Evolutionary conservation across 2,113 vertebrate species (phyloP).

Genomic region (Myotis yumanensis): DNA sequence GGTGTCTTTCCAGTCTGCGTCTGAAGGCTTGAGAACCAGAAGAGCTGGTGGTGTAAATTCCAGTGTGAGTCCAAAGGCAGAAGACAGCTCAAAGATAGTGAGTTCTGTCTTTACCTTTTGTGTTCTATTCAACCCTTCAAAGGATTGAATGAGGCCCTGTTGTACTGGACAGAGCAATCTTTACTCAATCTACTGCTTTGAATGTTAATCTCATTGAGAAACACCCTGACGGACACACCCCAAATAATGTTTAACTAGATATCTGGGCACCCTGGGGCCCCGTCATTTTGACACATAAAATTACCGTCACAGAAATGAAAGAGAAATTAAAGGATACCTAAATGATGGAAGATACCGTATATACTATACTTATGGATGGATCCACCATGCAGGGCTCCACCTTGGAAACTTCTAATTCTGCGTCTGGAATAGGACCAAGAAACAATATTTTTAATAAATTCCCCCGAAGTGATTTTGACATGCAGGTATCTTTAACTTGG

Average conservation of each 20-base stretch:
- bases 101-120: neutral
- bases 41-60: neutral
- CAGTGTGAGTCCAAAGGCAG: neutral
- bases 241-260: neutral
- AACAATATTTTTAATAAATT: neutral
- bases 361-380: neutral
- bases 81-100: neutral
- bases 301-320: neutral
- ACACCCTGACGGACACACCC: neutral
- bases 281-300: neutral
- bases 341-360: neutral
- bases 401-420: neutral
- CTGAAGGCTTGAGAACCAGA: neutral
- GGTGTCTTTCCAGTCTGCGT: neutral
- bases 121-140: neutral
- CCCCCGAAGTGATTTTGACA: neutral
- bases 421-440: neutral
- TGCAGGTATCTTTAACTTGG: neutral
- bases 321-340: neutral
- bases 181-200: neutral
- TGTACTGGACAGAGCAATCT: fast-evolving
- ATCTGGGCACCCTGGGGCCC: neutral
- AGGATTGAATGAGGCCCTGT: neutral
- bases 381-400: neutral
- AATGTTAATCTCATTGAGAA: neutral